Percentiles rank a stretch among this genome's conserved stretches.
Evolutionary conservation across 1,140 invertebrate genomes (phyloP).

Genomic region (Halictus rubicundus): DNA sequence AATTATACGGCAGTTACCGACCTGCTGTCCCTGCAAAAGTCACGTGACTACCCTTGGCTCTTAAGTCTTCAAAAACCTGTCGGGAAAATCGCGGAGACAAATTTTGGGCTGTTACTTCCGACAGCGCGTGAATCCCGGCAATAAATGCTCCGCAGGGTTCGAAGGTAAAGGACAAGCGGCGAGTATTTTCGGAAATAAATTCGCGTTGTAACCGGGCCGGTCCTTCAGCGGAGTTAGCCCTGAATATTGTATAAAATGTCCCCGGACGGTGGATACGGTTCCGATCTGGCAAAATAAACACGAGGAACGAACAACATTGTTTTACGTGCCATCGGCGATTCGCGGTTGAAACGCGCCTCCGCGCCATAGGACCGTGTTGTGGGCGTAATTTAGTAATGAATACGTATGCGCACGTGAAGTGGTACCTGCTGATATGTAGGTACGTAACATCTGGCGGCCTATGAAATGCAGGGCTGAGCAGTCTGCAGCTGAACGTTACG

Average conservation of each 20-base stretch:
- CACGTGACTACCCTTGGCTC: no score
- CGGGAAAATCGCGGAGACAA: background rate
- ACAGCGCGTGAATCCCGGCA: no score
- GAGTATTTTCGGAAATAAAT: background rate
- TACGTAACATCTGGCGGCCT: conserved; percentile 74
- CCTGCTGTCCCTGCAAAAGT: no score
- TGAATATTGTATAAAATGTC: conserved; percentile 10
- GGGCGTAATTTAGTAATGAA: conserved; percentile 72
- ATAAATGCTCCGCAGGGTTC: no score
- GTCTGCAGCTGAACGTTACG: conserved; percentile 74
- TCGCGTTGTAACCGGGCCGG: background rate
- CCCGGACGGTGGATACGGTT: background rate
- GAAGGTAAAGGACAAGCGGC: no score
- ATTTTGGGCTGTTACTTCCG: no score
- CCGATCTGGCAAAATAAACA: conserved; percentile 20
- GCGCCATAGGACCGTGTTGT: conserved; percentile 28
- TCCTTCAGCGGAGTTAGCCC: background rate
- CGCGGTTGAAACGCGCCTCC: conserved; percentile 54
- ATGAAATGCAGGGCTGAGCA: conserved; percentile 72
- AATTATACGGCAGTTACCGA: no score
- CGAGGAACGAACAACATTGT: conserved; percentile 35
- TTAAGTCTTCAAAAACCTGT: background rate
- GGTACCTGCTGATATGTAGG: conserved; percentile 69
- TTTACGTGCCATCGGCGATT: conserved; percentile 64
- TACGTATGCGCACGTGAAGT: conserved; percentile 68